phyloP scores from a whole-genome alignment of 2,797 vertebrate species.

The Urophycis tenuis region DNA sequence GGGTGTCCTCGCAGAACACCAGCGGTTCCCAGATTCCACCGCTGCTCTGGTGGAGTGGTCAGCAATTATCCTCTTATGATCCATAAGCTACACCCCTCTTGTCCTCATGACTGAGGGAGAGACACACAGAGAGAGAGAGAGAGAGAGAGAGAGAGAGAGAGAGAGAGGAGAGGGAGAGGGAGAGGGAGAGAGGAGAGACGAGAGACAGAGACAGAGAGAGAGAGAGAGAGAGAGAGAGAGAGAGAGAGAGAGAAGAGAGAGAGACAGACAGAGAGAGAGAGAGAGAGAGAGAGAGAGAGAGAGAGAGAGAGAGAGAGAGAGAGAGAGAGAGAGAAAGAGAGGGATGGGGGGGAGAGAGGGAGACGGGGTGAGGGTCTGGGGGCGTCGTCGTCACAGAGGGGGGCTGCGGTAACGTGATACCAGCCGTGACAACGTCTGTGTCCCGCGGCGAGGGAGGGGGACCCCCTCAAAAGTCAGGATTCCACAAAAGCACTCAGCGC shows the following conservation, averaged over 20 bases:
- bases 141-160: not conserved
- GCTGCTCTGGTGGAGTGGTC: conserved; percentile 57
- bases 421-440: conserved; percentile 31
- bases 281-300: conserved; percentile 15
- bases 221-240: conserved; percentile 16
- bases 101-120: conserved; percentile 36
- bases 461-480: conserved; percentile 27
- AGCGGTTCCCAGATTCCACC: conserved; percentile 57
- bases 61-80: conserved; percentile 53
- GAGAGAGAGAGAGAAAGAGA: not conserved
- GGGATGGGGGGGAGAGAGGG: not conserved
- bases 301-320: conserved; percentile 7
- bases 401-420: conserved; percentile 31
- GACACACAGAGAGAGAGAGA: conserved; percentile 31
- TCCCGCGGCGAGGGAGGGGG: conserved; percentile 12
- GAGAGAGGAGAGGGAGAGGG: conserved; percentile 7
- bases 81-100: conserved; percentile 39
- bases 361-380: conserved; percentile 3
- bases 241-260: not conserved
- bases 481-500: conserved; percentile 39
- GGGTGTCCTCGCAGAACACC: conserved; percentile 53
- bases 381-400: conserved; percentile 31
- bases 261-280: conserved; percentile 12
- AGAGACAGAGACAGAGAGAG: not conserved
- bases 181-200: conserved; percentile 3